These are phyloP conservation scores for Rhopalosiphum padi DNA, from an alignment of 1,140 invertebrate species.

Conservation along the genomic window DNA sequence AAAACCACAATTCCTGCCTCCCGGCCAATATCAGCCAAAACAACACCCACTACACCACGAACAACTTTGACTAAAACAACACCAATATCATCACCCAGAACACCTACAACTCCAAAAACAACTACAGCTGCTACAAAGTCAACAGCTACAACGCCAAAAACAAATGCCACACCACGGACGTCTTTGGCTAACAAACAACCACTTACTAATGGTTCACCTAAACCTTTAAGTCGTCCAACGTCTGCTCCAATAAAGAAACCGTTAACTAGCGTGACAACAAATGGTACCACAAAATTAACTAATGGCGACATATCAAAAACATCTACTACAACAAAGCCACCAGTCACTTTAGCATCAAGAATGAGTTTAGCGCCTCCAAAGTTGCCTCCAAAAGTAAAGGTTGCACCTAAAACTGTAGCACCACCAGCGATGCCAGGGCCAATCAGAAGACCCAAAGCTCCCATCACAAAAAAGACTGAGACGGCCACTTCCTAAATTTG, in stretches of 20 bases:
- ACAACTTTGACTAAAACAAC: conserved; percentile 51
- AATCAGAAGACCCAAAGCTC: conserved; percentile 52
- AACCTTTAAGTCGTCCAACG: neutral
- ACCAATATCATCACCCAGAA: conserved; percentile 45
- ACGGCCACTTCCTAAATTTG: conserved; percentile 55
- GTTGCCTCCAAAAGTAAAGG: conserved; percentile 48
- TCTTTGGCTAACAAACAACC: neutral
- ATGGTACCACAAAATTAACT: conserved; percentile 28
- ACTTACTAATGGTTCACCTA: conserved; percentile 16
- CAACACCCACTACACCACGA: conserved; percentile 45
- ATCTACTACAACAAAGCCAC: conserved; percentile 13
- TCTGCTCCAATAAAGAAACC: conserved; percentile 37
- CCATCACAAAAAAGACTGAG: conserved; percentile 54
- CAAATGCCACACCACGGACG: conserved; percentile 11
- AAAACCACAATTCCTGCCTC: conserved; percentile 32
- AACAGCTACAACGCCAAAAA: neutral
- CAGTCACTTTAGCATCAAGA: conserved; percentile 45
- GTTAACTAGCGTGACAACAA: neutral
- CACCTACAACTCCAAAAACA: conserved; percentile 56
- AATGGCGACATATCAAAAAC: conserved; percentile 23
- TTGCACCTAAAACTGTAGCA: conserved; percentile 23
- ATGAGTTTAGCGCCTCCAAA: conserved; percentile 54
- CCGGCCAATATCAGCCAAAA: conserved; percentile 33
- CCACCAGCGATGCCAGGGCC: conserved; percentile 43
- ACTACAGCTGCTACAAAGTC: conserved; percentile 16